Evolutionary conservation across 37 sponge, comb jelly and placozoan species (phyloP).

Genomic region (Eunapius fragilis): DNA sequence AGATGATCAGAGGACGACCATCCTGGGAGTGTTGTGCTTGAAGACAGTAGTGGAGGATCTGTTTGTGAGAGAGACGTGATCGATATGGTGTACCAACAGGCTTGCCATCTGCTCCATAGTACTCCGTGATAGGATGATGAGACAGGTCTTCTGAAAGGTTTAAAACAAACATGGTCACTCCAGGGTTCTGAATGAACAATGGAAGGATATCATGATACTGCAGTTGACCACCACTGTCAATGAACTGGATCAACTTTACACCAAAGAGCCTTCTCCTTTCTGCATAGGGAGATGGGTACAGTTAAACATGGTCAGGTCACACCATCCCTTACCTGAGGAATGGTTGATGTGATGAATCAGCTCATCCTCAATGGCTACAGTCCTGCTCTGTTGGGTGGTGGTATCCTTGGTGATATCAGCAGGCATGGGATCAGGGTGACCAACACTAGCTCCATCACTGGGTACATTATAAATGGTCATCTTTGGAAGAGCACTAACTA

Average conservation of each 20-base stretch:
- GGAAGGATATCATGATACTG: slow-evolving; percentile 5
- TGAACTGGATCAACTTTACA: not conserved
- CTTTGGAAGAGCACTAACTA: no score
- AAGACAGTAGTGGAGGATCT: not conserved
- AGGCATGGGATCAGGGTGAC: no score
- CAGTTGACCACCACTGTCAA: slow-evolving; percentile 26
- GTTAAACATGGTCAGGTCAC: no score
- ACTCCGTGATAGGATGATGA: not conserved
- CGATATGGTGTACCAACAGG: not conserved
- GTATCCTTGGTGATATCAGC: no score
- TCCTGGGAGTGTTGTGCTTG: not conserved
- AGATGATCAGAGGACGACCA: not conserved
- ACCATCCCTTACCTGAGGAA: no score
- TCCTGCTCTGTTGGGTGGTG: no score
- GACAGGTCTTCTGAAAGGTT: not conserved
- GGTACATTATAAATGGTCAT: no score
- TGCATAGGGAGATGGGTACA: no score
- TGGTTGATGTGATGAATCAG: no score
- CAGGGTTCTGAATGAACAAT: not conserved
- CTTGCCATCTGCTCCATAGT: slow-evolving; percentile 1
- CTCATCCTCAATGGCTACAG: no score
- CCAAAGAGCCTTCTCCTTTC: not conserved
- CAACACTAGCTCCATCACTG: no score
- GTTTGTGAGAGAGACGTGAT: not conserved
- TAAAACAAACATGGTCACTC: not conserved